These are phyloP conservation scores for Pachypsylla venusta DNA, from an alignment of 1,140 invertebrate genomes.

Conservation along the genomic window DNA sequence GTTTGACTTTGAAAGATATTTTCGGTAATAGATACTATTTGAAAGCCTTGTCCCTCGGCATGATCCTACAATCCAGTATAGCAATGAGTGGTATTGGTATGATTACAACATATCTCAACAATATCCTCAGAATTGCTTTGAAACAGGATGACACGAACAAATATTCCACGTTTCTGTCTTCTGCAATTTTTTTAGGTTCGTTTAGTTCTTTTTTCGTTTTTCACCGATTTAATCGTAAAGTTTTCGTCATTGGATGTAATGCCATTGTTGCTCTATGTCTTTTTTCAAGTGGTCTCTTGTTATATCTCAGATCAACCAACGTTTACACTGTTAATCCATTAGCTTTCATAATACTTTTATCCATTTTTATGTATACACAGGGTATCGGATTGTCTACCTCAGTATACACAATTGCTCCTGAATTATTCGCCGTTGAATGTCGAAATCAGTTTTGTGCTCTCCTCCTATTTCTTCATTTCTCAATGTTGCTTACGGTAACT, in stretches of 20 bases:
- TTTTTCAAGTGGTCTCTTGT: neutral
- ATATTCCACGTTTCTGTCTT: neutral
- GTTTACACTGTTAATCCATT: neutral
- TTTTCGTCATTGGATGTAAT: neutral
- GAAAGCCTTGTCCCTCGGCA: neutral
- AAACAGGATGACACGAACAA: neutral
- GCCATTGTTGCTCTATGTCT: too few relatives aligned
- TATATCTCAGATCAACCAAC: neutral
- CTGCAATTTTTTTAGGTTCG: neutral
- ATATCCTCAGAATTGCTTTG: neutral
- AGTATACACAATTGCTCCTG: neutral
- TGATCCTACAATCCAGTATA: neutral
- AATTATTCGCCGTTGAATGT: neutral
- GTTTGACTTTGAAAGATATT: neutral
- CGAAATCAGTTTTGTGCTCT: neutral
- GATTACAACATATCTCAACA: neutral
- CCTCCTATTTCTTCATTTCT: neutral
- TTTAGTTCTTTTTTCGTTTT: neutral
- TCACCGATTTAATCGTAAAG: neutral
- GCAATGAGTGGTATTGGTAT: neutral
- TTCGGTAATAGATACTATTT: neutral
- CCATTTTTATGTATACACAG: neutral
- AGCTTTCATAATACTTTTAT: neutral
- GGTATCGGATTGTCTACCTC: neutral
- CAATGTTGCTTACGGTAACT: neutral